phyloP scores from a whole-genome alignment of 1,140 invertebrate species.

The Drosophila obscura region DNA sequence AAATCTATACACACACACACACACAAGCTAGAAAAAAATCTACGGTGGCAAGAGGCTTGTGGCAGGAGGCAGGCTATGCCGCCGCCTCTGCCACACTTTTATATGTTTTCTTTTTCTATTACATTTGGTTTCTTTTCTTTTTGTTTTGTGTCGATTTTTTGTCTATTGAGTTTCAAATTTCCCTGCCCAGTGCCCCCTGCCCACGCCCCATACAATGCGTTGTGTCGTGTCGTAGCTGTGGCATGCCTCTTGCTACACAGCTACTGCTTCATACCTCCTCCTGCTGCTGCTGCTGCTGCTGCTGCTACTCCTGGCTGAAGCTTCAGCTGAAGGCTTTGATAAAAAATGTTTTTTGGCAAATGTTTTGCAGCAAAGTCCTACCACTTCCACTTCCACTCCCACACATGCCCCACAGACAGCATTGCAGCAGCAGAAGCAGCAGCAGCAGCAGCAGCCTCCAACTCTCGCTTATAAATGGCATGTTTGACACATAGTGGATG shows the following conservation, averaged over 20 bases:
- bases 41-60: constrained; percentile 28
- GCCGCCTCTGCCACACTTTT: background rate
- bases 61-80: background rate
- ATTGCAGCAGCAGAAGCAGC: constrained; percentile 59
- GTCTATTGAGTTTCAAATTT: constrained; percentile 82
- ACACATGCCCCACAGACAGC: constrained; percentile 36
- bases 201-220: constrained; percentile 63
- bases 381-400: constrained; percentile 16
- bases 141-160: constrained; percentile 48
- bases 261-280: constrained; percentile 11
- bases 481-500: constrained; percentile 70
- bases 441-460: constrained; percentile 30
- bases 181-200: constrained; percentile 11
- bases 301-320: constrained; percentile 48
- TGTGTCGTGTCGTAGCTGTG: constrained; percentile 13
- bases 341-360: constrained; percentile 74
- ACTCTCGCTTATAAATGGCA: constrained; percentile 75
- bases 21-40: constrained; percentile 16
- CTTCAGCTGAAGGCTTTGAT: constrained; percentile 75
- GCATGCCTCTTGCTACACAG: background rate
- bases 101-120: constrained; percentile 76
- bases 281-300: constrained; percentile 8
- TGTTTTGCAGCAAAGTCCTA: constrained; percentile 73
- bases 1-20: constrained; percentile 53
- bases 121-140: constrained; percentile 59